phyloP scores from a whole-genome alignment of 2,888 invertebrate species.

The Agonopterix alstromeriana region DNA sequence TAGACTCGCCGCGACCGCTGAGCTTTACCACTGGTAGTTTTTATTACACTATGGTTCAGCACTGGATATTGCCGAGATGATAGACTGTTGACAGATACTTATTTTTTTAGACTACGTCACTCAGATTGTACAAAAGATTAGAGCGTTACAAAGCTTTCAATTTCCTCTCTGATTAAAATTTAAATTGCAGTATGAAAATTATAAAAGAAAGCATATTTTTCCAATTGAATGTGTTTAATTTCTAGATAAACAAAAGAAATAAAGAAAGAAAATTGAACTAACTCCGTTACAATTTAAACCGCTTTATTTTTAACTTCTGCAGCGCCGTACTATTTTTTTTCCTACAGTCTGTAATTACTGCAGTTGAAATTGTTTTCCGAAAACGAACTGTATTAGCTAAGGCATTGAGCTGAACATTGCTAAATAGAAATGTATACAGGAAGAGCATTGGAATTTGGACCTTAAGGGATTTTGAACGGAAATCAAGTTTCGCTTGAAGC shows the following conservation, averaged over 20 bases:
- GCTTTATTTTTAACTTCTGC: slow-evolving; percentile 6
- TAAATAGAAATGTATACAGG: slow-evolving; percentile 4
- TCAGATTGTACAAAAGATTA: no score
- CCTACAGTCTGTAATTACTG: slow-evolving; percentile 6
- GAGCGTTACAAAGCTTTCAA: no score
- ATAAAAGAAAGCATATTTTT: no score
- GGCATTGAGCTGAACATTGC: slow-evolving; percentile 5
- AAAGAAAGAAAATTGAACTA: slow-evolving; percentile 4
- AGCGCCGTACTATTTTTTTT: slow-evolving; percentile 1
- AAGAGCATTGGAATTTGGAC: slow-evolving; percentile 21
- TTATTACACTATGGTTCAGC: no score
- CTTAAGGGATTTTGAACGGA: slow-evolving; percentile 3
- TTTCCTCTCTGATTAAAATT: no score
- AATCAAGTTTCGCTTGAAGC: slow-evolving; percentile 7
- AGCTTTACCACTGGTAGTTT: no score
- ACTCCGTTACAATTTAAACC: slow-evolving; percentile 5
- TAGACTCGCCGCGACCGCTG: no score
- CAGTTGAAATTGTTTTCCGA: slow-evolving; percentile 1
- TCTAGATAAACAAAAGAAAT: not conserved
- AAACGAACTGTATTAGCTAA: slow-evolving; percentile 3
- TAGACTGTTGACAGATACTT: no score
- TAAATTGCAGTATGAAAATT: no score
- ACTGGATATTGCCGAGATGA: no score
- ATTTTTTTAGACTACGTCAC: no score
- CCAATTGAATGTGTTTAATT: no score